These are phyloP conservation scores for Mesaphorura yosii DNA, from an alignment of 1,140 invertebrate species.

Conservation along the genomic window DNA sequence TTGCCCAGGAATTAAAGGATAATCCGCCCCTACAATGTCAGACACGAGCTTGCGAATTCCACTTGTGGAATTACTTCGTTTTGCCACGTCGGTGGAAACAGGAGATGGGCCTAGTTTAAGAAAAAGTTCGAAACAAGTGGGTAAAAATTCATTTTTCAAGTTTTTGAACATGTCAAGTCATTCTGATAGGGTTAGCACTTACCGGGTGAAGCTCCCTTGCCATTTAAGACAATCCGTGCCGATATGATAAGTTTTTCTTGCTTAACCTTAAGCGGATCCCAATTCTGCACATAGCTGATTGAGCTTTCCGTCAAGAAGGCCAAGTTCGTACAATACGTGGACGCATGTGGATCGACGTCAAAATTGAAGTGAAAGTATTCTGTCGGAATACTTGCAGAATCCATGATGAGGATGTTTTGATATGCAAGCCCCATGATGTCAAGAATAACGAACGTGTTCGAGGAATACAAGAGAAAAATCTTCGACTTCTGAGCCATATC, in stretches of 20 bases:
- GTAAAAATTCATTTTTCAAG: too few species aligned
- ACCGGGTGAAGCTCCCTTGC: background rate
- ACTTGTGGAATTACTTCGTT: slow-evolving; percentile 14
- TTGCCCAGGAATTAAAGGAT: background rate
- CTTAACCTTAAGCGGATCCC: slow-evolving; percentile 15
- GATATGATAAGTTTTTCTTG: slow-evolving; percentile 7
- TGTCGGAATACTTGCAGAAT: background rate
- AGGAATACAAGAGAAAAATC: slow-evolving; percentile 25
- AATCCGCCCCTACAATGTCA: slow-evolving; percentile 25
- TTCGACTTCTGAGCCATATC: slow-evolving; percentile 24
- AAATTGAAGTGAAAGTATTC: slow-evolving; percentile 14
- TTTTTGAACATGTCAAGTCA: too few species aligned
- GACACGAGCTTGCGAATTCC: slow-evolving; percentile 25
- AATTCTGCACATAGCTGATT: background rate
- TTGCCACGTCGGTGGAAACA: background rate
- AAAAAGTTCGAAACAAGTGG: too few species aligned
- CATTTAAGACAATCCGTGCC: background rate
- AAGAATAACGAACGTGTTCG: slow-evolving; percentile 22
- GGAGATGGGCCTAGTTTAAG: background rate
- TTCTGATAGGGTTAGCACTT: slow-evolving; percentile 1
- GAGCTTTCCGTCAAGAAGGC: slow-evolving; percentile 13
- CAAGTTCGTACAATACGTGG: slow-evolving; percentile 6
- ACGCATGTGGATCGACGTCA: slow-evolving; percentile 10
- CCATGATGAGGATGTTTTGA: slow-evolving; percentile 22
- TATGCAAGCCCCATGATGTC: slow-evolving; percentile 13